Conservation (phyloP, 30 jellyfish, hydroid and myxozoan species). For the Cassiopea xamachana region DNA sequence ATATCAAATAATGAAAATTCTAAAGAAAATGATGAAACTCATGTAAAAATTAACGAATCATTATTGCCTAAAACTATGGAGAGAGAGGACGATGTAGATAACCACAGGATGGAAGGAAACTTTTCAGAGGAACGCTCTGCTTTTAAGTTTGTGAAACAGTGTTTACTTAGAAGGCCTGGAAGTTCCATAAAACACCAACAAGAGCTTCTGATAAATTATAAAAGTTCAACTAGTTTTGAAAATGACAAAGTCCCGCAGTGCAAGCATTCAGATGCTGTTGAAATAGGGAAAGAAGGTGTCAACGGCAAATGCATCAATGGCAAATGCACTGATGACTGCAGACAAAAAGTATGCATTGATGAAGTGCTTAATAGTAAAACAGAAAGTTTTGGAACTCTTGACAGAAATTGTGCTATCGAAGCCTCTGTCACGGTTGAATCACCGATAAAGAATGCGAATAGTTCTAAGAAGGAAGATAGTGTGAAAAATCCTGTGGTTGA, state of each 20-base stretch:
- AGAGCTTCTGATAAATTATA: constrained; percentile 42
- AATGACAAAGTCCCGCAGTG: constrained; percentile 22
- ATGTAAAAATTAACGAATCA: too few species aligned
- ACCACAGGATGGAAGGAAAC: not conserved
- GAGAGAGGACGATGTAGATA: not conserved
- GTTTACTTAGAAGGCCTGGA: constrained; percentile 45
- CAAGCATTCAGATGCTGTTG: constrained; percentile 61
- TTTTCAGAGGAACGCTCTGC: constrained; percentile 47
- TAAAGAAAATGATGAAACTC: not conserved
- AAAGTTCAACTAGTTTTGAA: not conserved
- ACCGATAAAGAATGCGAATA: not conserved
- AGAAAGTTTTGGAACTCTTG: too few species aligned
- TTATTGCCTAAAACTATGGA: too few species aligned
- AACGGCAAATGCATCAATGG: not conserved
- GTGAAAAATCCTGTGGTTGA: not conserved
- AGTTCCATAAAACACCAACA: constrained; percentile 41
- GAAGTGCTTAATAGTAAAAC: too few species aligned
- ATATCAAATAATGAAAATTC: not conserved
- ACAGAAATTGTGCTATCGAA: not conserved
- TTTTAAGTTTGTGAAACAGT: constrained; percentile 20
- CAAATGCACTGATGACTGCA: too few species aligned
- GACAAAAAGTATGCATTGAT: too few species aligned
- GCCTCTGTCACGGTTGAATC: not conserved
- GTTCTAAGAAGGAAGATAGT: not conserved
- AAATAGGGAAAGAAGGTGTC: not conserved